Base-by-base conservation (phyloP, 2,888 invertebrate genomes). In the Euplexia lucipara region DNA sequence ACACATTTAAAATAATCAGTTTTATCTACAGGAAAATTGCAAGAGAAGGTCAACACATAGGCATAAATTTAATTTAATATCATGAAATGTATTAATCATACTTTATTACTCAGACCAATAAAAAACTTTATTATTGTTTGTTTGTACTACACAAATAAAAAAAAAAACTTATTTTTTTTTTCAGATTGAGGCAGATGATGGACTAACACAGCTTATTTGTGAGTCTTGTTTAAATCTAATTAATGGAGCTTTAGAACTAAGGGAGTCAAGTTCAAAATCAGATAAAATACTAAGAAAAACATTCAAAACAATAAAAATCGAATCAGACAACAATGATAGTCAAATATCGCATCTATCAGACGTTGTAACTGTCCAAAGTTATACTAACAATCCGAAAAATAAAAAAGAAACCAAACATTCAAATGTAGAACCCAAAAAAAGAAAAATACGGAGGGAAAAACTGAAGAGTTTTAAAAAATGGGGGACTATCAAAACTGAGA, bases 131-230 rank as follows among this genome's bases (percentile, higher is more conserved):
- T 26, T 26, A 26, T 26, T 26, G 5, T 26, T 26, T 26, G 26
- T 26, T 26, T 26, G 26, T 26, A 26, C 26, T n/a, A n/a, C n/a
- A n/a, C n/a, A n/a, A n/a, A 26, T 5, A n/a, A 12, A 39, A 22
- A 10, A 47, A 1, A 34, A 37, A 16, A 1, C 26, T 9, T n/a
- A 20, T 41, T 57, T 47, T 14, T 16, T 34, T 32, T 67, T 75
- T 10, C 75, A 85, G 85, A 84, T 85, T 1, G 14, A 64, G 5
- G 44, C 45, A 8, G 47, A 76, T 35, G 85, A 85, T 63, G 84
- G 80, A 0, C 35, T 82, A 2, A 39, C 85, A 0, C 85, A 85
- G 20, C 18, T 66, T 3, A 76, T 80, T 30, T 85, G 85, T 41
- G 48, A 20, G 0, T 6, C 52, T 0, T 85, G 85, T 47, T 48